A percentile compares a stretch with the other conserved stretches of the same genome.
These are phyloP conservation scores for Eulithis testata DNA, from an alignment of 2,888 invertebrate genomes.

Conservation along the genomic window DNA sequence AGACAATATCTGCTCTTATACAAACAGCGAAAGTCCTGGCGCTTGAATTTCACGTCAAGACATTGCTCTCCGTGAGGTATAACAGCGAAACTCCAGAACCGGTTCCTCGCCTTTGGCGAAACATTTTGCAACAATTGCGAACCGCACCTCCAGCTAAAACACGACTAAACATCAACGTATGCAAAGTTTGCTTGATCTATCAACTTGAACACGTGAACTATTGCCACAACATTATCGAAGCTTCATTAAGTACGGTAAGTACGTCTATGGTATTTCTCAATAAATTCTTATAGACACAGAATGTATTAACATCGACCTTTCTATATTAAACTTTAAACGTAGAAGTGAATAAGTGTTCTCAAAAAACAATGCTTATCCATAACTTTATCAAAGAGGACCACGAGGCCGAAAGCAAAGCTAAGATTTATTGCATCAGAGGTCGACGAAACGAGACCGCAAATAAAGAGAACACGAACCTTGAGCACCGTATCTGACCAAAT, in stretches of 20 bases:
- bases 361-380: constrained; percentile 75
- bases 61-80: constrained; percentile 45
- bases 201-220: constrained; percentile 28
- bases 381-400: constrained; percentile 78
- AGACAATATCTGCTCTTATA: constrained; percentile 50
- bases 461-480: constrained; percentile 84
- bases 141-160: constrained; percentile 37
- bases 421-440: constrained; percentile 82
- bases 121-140: constrained; percentile 68
- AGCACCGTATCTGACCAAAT: constrained; percentile 82
- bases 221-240: constrained; percentile 24
- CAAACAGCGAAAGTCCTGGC: constrained; percentile 63
- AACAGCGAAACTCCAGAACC: constrained; percentile 58
- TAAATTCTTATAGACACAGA: constrained; percentile 39
- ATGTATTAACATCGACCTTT: constrained; percentile 54
- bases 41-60: constrained; percentile 49
- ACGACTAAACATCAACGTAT: constrained; percentile 28
- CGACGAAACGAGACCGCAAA: constrained; percentile 82
- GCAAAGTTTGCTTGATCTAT: constrained; percentile 38
- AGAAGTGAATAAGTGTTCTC: constrained; percentile 64
- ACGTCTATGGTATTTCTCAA: constrained; percentile 26
- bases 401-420: constrained; percentile 75
- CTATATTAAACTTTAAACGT: constrained; percentile 58
- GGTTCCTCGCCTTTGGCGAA: constrained; percentile 69
- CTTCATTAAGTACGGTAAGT: constrained; percentile 10